phyloP scores from a whole-genome alignment of 2,113 vertebrate genomes.

The Rattus norvegicus region DNA sequence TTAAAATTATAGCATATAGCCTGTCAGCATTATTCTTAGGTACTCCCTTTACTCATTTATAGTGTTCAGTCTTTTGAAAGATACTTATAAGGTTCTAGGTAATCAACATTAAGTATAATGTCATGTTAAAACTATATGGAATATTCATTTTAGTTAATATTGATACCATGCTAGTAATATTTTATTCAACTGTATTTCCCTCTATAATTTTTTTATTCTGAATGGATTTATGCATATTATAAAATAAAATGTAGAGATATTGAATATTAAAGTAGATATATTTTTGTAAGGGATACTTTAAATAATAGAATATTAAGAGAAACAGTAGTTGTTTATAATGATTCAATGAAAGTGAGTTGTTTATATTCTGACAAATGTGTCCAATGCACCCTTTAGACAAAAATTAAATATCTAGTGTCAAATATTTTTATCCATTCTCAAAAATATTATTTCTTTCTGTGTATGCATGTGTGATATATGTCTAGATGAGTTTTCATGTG shows the following conservation, averaged over 20 bases:
- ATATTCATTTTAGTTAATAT: neutral
- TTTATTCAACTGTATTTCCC: neutral
- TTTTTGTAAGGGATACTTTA: neutral
- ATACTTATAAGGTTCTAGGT: neutral
- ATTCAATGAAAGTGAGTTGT: neutral
- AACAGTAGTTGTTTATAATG: neutral
- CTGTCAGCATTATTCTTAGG: neutral
- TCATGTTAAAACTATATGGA: neutral
- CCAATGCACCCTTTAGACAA: neutral
- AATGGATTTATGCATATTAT: neutral
- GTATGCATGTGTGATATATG: neutral
- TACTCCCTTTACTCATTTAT: neutral
- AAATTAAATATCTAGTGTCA: neutral
- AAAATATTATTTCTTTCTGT: neutral
- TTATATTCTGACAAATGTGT: neutral
- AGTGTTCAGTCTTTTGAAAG: neutral
- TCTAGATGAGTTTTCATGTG: neutral
- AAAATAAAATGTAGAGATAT: neutral
- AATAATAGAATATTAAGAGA: neutral
- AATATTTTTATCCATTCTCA: neutral
- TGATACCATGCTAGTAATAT: neutral
- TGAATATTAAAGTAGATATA: accelerated
- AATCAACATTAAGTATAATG: neutral
- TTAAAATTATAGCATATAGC: neutral
- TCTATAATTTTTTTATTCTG: neutral